Evolutionary conservation across 2,113 vertebrate species (phyloP).

Genomic region (Apus apus): DNA sequence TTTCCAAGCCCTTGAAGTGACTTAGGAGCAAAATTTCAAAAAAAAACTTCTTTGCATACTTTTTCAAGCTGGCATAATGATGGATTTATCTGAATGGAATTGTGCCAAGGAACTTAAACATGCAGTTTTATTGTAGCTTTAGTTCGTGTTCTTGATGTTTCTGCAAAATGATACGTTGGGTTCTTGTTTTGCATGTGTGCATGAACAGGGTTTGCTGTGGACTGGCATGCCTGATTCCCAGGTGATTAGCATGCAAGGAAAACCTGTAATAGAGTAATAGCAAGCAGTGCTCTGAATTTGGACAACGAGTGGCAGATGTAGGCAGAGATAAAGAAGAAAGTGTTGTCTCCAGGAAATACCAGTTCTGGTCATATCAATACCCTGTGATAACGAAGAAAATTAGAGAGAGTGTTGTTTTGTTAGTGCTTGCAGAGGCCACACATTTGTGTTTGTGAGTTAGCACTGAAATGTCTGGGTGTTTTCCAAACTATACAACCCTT

Average conservation of each 20-base stretch:
- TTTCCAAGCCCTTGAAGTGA: background rate
- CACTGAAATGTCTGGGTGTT: background rate
- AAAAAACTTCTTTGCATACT: background rate
- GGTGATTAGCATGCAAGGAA: background rate
- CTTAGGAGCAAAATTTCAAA: background rate
- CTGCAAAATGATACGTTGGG: background rate
- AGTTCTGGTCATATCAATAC: background rate
- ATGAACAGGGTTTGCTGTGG: background rate
- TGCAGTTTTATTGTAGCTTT: background rate
- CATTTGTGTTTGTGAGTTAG: background rate
- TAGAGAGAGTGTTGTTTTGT: background rate
- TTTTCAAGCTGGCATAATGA: background rate
- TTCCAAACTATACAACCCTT: conserved; percentile 3
- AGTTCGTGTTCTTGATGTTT: background rate
- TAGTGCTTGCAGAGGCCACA: background rate
- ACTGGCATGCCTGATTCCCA: background rate
- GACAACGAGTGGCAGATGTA: background rate
- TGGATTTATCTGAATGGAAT: background rate
- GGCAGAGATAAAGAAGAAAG: background rate
- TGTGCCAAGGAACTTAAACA: background rate
- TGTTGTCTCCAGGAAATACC: background rate
- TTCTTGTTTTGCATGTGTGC: background rate
- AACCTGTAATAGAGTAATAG: background rate
- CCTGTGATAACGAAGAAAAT: background rate
- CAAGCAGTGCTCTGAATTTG: background rate